phyloP scores from a whole-genome alignment of 2,888 invertebrate genomes.

The Noctua janthe region DNA sequence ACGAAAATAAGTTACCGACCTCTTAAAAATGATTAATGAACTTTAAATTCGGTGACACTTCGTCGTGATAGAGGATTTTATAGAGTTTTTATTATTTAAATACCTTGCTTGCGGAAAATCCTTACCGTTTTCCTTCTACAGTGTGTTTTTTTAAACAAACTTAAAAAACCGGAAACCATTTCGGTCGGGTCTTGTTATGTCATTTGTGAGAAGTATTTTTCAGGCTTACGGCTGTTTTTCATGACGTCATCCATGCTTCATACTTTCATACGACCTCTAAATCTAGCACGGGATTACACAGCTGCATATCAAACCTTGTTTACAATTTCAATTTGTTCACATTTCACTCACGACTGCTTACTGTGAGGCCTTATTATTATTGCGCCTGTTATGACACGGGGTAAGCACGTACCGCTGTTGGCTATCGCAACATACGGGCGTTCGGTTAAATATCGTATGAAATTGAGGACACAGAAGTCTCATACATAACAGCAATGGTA shows the following conservation, averaged over 20 bases:
- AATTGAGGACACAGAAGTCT: not conserved
- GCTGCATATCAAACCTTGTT: not conserved
- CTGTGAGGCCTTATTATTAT: slow-evolving; percentile 14
- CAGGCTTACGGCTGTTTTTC: not conserved
- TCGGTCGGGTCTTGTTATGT: not conserved
- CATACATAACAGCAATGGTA: not conserved
- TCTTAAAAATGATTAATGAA: slow-evolving; percentile 69
- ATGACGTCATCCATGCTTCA: not conserved
- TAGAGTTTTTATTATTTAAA: slow-evolving; percentile 42
- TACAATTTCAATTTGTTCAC: not conserved
- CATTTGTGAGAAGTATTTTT: not conserved
- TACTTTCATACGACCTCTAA: not conserved
- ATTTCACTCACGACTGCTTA: slow-evolving; percentile 6
- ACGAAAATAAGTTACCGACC: slow-evolving; percentile 63
- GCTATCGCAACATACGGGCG: not conserved
- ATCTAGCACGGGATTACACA: not conserved
- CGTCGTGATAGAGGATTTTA: slow-evolving; percentile 26
- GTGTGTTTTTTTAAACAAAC: not conserved
- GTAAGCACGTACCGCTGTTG: not conserved
- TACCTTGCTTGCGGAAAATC: slow-evolving; percentile 15
- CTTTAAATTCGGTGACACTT: slow-evolving; percentile 62
- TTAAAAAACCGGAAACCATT: not conserved
- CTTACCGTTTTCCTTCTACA: not conserved
- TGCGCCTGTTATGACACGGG: not conserved
- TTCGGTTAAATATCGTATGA: not conserved